These are phyloP conservation scores for Numenius arquata DNA, from an alignment of 2,113 vertebrate species.

Conservation along the genomic window DNA sequence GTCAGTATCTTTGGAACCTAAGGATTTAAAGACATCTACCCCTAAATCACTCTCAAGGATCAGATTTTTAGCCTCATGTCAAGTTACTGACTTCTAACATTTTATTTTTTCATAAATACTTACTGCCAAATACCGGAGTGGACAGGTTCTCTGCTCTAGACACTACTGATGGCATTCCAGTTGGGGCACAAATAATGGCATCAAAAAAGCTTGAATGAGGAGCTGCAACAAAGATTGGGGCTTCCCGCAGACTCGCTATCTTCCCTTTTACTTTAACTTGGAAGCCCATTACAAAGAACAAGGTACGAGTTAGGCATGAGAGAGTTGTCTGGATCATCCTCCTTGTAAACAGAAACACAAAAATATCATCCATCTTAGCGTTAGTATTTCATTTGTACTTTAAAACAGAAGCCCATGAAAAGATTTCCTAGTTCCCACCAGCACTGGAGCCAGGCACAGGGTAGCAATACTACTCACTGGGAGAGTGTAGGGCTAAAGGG, in stretches of 20 bases:
- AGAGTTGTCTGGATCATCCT: conserved; percentile 76
- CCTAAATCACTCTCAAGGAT: not conserved
- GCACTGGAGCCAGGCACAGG: not conserved
- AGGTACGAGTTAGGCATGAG: conserved; percentile 73
- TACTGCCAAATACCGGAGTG: conserved; percentile 88
- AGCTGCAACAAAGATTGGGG: conserved; percentile 88
- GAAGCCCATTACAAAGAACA: conserved; percentile 92
- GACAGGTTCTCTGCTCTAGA: conserved; percentile 87
- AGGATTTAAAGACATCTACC: not conserved
- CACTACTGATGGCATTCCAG: conserved; percentile 90
- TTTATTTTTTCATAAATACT: conserved; percentile 60
- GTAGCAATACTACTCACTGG: fast-evolving
- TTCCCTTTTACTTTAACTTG: conserved; percentile 84
- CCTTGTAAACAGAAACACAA: conserved; percentile 71
- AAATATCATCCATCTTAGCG: not conserved
- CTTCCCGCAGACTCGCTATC: conserved; percentile 74
- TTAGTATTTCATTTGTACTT: not conserved
- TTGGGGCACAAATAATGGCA: conserved; percentile 83
- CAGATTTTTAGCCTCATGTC: not conserved
- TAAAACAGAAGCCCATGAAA: not conserved
- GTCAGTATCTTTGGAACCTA: not conserved
- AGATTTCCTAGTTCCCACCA: not conserved
- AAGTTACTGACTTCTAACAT: not conserved
- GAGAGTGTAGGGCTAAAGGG: not conserved
- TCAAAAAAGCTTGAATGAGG: conserved; percentile 98